Evolutionary conservation across 2,888 invertebrate species (phyloP).

Genomic region (Amblyteles armatorius): DNA sequence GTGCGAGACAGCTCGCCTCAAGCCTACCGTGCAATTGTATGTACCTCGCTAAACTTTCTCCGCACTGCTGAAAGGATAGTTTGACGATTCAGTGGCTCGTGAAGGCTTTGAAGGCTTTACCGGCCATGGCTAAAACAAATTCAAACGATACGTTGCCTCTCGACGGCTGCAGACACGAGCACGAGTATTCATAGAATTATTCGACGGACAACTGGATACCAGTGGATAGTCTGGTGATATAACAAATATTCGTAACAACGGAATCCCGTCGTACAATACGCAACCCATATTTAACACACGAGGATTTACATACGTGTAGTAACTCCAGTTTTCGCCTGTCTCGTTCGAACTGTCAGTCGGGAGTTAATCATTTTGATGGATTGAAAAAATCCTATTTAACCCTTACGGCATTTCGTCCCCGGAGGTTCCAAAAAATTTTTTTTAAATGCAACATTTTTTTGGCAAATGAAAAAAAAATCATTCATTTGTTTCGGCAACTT

Average conservation of each 20-base stretch:
- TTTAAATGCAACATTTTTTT: neutral
- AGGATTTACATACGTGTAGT: neutral
- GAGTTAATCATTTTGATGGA: neutral
- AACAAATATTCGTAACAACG: slow-evolving; percentile 5
- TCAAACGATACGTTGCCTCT: slow-evolving; percentile 20
- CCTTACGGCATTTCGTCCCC: neutral
- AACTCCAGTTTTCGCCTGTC: neutral
- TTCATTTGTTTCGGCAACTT: too few relatives aligned
- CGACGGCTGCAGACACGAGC: neutral
- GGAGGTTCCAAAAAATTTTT: neutral
- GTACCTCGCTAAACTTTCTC: slow-evolving; percentile 41
- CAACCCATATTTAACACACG: neutral
- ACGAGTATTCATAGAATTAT: neutral
- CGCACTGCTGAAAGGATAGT: slow-evolving; percentile 25
- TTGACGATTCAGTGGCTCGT: slow-evolving; percentile 32
- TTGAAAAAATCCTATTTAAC: neutral
- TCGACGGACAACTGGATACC: neutral
- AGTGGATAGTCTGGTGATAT: neutral
- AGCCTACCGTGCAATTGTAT: slow-evolving; percentile 43
- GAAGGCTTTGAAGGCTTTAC: slow-evolving; percentile 38
- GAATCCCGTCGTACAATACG: neutral
- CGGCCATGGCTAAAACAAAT: slow-evolving; percentile 29
- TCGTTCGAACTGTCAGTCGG: neutral
- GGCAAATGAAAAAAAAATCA: neutral
- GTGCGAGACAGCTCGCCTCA: slow-evolving; percentile 28